Conservation (phyloP, 2,888 invertebrate species). For the Mesorhabditis belari region DNA sequence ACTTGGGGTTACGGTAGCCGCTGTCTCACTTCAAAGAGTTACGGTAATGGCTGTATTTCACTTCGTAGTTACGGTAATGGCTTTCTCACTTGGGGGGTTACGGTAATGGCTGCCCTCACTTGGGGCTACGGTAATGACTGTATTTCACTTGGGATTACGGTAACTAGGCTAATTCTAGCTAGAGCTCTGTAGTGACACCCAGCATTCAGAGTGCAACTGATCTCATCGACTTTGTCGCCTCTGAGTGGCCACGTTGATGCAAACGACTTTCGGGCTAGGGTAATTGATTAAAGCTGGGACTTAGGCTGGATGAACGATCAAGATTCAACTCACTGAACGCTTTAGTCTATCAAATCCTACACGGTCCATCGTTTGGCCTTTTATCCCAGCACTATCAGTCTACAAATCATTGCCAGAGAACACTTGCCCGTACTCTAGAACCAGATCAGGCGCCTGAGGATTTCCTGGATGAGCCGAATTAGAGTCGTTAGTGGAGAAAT, state of each 20-base stretch:
- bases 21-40: too few species aligned
- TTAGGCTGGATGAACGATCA: too few species aligned
- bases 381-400: slow-evolving; percentile 43
- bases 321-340: background rate
- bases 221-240: slow-evolving; percentile 45
- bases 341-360: slow-evolving; percentile 45
- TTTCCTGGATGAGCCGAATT: slow-evolving; percentile 9
- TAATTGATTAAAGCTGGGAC: too few species aligned
- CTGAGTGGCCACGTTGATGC: slow-evolving; percentile 41
- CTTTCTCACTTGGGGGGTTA: too few species aligned
- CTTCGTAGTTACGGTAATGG: too few species aligned
- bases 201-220: slow-evolving; percentile 35
- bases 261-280: slow-evolving; percentile 42
- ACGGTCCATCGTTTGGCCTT: slow-evolving; percentile 50
- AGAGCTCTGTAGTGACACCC: too few species aligned
- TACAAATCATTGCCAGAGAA: slow-evolving; percentile 23
- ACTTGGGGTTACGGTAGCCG: too few species aligned
- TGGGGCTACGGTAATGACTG: too few species aligned
- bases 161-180: background rate
- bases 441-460: slow-evolving; percentile 3
- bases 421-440: slow-evolving; percentile 15
- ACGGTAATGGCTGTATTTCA: too few species aligned
- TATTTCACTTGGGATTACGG: too few species aligned
- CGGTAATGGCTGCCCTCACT: too few species aligned
- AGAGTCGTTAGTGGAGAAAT: background rate